Evolutionary conservation across 2,113 vertebrate species (phyloP), one percentile per base, ranked within the genome.

Genomic region (Amazona guildingii): DNA sequence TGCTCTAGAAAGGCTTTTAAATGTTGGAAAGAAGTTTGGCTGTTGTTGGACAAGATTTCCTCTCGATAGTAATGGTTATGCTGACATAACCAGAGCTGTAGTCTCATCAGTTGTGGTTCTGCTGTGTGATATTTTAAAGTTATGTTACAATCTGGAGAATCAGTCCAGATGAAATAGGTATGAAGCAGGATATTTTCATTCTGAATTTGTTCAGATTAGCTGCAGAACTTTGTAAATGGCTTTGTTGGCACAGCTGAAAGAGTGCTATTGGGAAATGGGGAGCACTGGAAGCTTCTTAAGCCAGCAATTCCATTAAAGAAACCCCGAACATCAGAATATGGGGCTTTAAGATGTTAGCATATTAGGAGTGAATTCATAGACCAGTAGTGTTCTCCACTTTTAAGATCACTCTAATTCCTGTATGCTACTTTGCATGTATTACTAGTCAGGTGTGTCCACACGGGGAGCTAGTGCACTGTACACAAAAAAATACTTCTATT

Each of bases 391-490:
- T 24, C 33, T 54, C 31, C 15, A 57, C 39, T 79, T 79, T 87
- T 5, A 41, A n/a, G 5, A 15, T 88, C 1, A 1, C 24, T 70
- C 28, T 39, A 35, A 52, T 31, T 86, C 76, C 12, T 52, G 33
- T 39, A 10, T 59, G 9, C 51, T 84, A 2, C 20, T 92, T 55
- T 61, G 66, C 66, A 37, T 84, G 35, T 91, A 8, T 78, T 95
- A 84, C 73, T 95, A 29, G 35, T 96, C 91, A 87, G 84, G 94
- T 94, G 61, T 89, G 94, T 95, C 96, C 95, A 96, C 95, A 91
- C 0, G 96, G 96, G 96, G 96, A 96, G 96, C 96, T 95, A 95
- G 95, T 69, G 96, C 86, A 92, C 96, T 61, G 69, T 72, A 68
- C 48, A 76, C 52, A 68, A n/a, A 49, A 77, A 61, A 9, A 10